Evolutionary conservation across 2,113 vertebrate genomes (phyloP).

Genomic region (Silurus meridionalis): DNA sequence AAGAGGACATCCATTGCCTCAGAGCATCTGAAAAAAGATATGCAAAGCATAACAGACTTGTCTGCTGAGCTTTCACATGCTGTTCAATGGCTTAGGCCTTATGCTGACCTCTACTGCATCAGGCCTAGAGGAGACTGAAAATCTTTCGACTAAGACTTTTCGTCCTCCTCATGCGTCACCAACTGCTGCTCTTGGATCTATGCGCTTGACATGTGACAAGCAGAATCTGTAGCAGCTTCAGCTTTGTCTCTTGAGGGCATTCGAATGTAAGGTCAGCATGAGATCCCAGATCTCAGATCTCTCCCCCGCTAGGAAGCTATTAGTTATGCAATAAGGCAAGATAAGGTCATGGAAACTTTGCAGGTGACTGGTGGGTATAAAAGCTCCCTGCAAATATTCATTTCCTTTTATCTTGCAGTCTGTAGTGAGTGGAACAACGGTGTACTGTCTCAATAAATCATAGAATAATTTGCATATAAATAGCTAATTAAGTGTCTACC

Average conservation of each 20-base stretch:
- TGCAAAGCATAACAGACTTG: constrained; percentile 19
- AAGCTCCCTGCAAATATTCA: constrained; percentile 36
- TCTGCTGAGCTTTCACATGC: constrained; percentile 30
- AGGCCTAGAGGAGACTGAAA: constrained; percentile 12
- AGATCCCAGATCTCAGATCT: constrained; percentile 37
- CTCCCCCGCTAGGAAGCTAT: constrained; percentile 44
- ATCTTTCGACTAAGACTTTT: constrained; percentile 12
- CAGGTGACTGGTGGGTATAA: constrained; percentile 48
- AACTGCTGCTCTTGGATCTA: constrained; percentile 33
- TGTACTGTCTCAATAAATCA: constrained; percentile 55
- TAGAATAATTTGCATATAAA: constrained; percentile 61
- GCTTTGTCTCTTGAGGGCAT: constrained; percentile 31
- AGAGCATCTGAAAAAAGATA: constrained; percentile 27
- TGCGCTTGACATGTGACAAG: constrained; percentile 25
- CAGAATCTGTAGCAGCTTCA: constrained; percentile 3
- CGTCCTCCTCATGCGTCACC: constrained; percentile 31
- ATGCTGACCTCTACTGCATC: constrained; percentile 14
- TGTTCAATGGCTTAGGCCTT: constrained; percentile 10
- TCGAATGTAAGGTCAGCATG: constrained; percentile 34
- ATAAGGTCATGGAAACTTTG: constrained; percentile 40
- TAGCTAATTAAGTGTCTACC: constrained; percentile 59
- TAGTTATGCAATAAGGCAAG: constrained; percentile 46
- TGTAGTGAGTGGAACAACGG: constrained; percentile 41
- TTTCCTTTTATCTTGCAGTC: constrained; percentile 50
- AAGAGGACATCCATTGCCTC: constrained; percentile 26